These are phyloP conservation scores for Xyrichtys novacula DNA, from an alignment of 2,797 vertebrate species.

Conservation along the genomic window DNA sequence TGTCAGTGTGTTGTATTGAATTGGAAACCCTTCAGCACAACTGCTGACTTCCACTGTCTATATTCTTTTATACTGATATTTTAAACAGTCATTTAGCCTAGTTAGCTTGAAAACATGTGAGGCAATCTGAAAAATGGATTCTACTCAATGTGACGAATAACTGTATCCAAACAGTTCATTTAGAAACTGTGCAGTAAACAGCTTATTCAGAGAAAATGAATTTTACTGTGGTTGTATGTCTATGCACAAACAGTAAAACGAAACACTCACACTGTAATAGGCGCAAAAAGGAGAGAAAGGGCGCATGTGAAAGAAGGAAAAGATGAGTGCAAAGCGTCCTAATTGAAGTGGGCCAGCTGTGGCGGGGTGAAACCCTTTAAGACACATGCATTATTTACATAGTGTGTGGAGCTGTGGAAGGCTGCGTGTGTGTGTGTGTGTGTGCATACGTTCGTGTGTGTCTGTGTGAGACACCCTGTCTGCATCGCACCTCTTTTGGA, in stretches of 20 bases:
- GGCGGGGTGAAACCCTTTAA: slow-evolving; percentile 83
- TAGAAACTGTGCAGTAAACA: neutral
- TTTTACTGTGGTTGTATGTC: neutral
- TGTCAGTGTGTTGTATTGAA: too few species aligned
- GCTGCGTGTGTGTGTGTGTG: slow-evolving; percentile 44
- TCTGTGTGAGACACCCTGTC: slow-evolving; percentile 64
- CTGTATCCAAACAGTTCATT: neutral
- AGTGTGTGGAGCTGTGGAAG: slow-evolving; percentile 51
- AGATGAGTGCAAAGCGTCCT: slow-evolving; percentile 70
- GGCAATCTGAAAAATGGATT: neutral
- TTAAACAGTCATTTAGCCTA: neutral
- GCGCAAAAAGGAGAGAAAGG: slow-evolving; percentile 2
- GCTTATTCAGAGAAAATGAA: neutral
- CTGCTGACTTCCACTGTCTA: neutral
- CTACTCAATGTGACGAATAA: neutral
- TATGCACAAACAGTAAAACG: slow-evolving; percentile 10
- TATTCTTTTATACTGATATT: neutral
- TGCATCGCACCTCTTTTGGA: slow-evolving; percentile 75
- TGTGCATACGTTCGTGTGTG: slow-evolving; percentile 34
- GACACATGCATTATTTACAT: slow-evolving; percentile 87
- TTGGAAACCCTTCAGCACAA: neutral
- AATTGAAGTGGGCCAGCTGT: slow-evolving; percentile 85
- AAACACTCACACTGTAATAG: neutral
- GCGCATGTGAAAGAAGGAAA: slow-evolving; percentile 31
- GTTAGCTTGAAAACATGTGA: neutral